These are phyloP conservation scores for Aythya baeri DNA, from an alignment of 2,113 vertebrate species.

Conservation along the genomic window DNA sequence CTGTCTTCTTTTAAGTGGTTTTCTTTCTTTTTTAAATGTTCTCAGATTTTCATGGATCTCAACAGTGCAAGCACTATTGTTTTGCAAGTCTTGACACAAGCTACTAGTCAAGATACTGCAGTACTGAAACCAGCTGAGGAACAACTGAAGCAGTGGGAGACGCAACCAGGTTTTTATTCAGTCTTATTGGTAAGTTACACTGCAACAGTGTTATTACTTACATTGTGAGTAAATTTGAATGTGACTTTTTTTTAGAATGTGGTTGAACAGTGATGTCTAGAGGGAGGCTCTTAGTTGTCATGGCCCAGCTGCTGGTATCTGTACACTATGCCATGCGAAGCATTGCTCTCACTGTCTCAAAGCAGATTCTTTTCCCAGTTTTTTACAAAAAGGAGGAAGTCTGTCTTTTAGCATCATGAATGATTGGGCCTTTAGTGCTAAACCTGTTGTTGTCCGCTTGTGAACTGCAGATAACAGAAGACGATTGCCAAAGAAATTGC, in stretches of 20 bases:
- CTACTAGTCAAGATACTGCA: constrained; percentile 94
- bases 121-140: constrained; percentile 96
- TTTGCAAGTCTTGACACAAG: constrained; percentile 94
- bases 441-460: not conserved
- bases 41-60: constrained; percentile 89
- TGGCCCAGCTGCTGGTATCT: not conserved
- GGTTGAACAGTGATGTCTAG: not conserved
- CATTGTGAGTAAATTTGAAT: not conserved
- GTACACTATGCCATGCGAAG: not conserved
- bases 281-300: not conserved
- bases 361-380: not conserved
- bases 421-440: not conserved
- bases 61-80: constrained; percentile 92
- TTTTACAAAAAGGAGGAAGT: not conserved
- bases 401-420: accelerated
- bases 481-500: not conserved
- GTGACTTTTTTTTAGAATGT: not conserved
- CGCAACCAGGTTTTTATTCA: constrained; percentile 96
- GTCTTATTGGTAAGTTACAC: constrained; percentile 89
- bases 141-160: constrained; percentile 96
- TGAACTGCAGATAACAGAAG: not conserved
- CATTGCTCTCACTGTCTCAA: not conserved
- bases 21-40: constrained; percentile 2
- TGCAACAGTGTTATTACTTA: not conserved
- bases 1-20: not conserved